Conservation (phyloP, 37 sponge, comb jelly and placozoan genomes). For the Theonella swinhoei region DNA sequence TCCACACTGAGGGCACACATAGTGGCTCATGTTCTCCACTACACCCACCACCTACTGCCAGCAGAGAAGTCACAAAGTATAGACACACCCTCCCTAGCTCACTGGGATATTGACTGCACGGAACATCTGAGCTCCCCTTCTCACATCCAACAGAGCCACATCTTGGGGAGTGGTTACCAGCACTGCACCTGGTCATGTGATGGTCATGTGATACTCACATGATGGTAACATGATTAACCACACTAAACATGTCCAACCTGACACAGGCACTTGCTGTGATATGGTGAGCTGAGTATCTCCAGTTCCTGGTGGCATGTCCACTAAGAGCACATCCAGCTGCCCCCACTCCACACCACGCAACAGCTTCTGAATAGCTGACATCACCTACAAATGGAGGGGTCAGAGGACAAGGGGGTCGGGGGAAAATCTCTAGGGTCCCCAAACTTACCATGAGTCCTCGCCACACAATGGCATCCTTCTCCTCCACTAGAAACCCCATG, state of each 20-base stretch:
- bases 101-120: constrained; percentile 80
- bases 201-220: neutral
- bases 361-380: constrained; percentile 95
- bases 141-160: constrained; percentile 88
- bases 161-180: constrained; percentile 95
- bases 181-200: constrained; percentile 66
- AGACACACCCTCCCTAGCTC: neutral
- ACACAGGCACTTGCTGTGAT: constrained; percentile 79
- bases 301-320: constrained; percentile 99
- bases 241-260: no score
- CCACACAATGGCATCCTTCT: constrained; percentile 92
- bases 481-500: constrained; percentile 98
- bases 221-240: no score
- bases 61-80: neutral
- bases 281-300: constrained; percentile 98
- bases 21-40: constrained; percentile 94
- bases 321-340: constrained; percentile 87
- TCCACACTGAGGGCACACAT: constrained; percentile 86
- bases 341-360: constrained; percentile 91
- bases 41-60: constrained; percentile 79
- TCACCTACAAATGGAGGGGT: constrained; percentile 65
- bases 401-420: neutral
- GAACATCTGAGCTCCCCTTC: constrained; percentile 97
- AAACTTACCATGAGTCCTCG: constrained; percentile 96
- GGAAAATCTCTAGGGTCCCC: no score